Percentiles rank a stretch among this genome's conserved stretches.
phyloP scores from a whole-genome alignment of 2,888 invertebrate species.

The Emmelina monodactyla region DNA sequence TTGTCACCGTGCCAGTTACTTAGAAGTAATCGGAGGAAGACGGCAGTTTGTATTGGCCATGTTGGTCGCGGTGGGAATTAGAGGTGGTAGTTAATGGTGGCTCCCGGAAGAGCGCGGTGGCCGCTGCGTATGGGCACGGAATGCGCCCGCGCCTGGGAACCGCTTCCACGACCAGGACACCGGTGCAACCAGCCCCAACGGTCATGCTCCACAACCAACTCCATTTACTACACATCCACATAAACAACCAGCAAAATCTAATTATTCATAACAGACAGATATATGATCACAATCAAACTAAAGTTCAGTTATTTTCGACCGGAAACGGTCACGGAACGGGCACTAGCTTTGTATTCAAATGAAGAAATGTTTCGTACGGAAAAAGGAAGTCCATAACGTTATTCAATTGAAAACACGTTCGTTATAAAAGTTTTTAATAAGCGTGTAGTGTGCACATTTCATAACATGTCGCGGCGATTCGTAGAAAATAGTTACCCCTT shows the following conservation, averaged over 20 bases:
- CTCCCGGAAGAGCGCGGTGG: constrained; percentile 55
- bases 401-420: constrained; percentile 24
- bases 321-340: too few relatives aligned
- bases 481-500: too few relatives aligned
- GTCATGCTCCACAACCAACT: too few relatives aligned
- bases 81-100: constrained; percentile 33
- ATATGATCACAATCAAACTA: not conserved
- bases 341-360: constrained; percentile 54
- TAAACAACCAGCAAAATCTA: too few relatives aligned
- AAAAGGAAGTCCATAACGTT: constrained; percentile 40
- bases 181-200: constrained; percentile 9
- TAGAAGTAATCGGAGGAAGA: constrained; percentile 24
- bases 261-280: too few relatives aligned
- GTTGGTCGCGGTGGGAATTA: constrained; percentile 42
- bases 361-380: constrained; percentile 29
- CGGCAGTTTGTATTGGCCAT: constrained; percentile 41
- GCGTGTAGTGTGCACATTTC: too few relatives aligned
- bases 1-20: not conserved
- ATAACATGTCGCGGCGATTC: too few relatives aligned
- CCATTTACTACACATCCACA: too few relatives aligned
- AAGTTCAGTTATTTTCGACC: not conserved
- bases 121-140: constrained; percentile 54
- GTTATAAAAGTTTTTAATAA: too few relatives aligned
- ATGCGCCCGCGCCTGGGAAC: constrained; percentile 52
- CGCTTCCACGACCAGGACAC: constrained; percentile 19